Evolutionary conservation across 2,797 vertebrate species (phyloP).

Genomic region (Rhinella marina): DNA sequence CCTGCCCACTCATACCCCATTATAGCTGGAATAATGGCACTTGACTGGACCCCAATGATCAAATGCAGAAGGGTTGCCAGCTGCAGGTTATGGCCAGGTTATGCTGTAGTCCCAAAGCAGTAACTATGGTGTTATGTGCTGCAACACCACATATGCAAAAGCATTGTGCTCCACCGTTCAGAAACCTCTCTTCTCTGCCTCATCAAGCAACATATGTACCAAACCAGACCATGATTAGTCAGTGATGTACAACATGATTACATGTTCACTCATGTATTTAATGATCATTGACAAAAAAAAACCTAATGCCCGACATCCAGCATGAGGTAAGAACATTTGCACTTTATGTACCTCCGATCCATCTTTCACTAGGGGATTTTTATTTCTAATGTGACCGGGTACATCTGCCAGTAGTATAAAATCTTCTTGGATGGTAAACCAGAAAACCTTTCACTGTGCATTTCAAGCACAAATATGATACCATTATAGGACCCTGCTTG

Average conservation of each 20-base stretch:
- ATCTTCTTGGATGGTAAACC: background rate
- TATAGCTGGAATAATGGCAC: background rate
- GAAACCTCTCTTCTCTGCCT: background rate
- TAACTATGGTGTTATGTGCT: background rate
- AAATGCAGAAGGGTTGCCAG: background rate
- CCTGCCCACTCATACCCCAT: background rate
- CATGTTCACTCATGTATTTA: background rate
- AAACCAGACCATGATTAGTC: background rate
- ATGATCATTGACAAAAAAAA: background rate
- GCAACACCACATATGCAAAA: background rate
- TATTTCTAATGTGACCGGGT: background rate
- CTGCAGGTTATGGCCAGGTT: background rate
- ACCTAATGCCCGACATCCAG: background rate
- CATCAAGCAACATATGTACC: background rate
- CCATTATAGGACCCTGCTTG: background rate
- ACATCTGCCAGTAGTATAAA: background rate
- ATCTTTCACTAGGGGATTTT: background rate
- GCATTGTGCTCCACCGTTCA: background rate
- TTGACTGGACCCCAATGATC: background rate
- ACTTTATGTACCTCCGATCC: background rate
- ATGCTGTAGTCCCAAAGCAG: background rate
- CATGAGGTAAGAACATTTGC: background rate
- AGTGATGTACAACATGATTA: background rate
- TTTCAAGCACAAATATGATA: background rate
- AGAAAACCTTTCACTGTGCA: background rate